Evolutionary conservation across 1,140 invertebrate genomes (phyloP), one percentile per base, ranked within the genome.

Genomic region (Trichonephila inaurata): DNA sequence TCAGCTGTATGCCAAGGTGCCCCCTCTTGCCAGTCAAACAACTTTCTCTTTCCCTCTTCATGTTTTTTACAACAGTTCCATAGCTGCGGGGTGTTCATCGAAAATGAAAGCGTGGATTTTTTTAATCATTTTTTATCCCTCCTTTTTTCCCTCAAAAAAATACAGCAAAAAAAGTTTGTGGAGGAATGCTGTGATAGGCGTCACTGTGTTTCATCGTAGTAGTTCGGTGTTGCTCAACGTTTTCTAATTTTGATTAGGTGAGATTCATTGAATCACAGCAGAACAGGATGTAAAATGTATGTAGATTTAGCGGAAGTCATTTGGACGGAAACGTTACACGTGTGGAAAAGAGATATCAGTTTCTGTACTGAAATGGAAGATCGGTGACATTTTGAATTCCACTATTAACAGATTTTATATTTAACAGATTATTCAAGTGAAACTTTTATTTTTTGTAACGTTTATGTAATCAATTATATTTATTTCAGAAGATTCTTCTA

Each of bases 21-120:
- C 72, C 72, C 72, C 72, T 18, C 72, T 28, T 51, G 51, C 72
- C 6, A 77, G 72, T 77, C 72, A 77, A 28, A 40, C 72, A 77
- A 77, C 72, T 77, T 77, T 77, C 72, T 40, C 72, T 77, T 77
- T 77, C 33, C 72, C 72, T 18, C 72, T 77, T 24, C 72, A 77
- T 40, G 28, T 77, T 77, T 51, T 40, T 77, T 72, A 16, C 6
- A 14, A 77, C 14, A 77, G 72, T 33, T 72, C 69, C 28, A 72
- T 5, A 14, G 69, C 69, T 40, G 16, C 72, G n/a, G 72, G 72
- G 72, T 77, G 33, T 77, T 33, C 33, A 77, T 33, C 28, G 72
- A 77, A 40, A 77, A 40, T 33, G 72, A 77, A 77, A 77, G 72
- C 72, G 28, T 6, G 16, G 16, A 40, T n/a, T 69, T 69, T 69